Conservation (phyloP, 2,113 vertebrate genomes). For the Anthoscopus minutus region DNA sequence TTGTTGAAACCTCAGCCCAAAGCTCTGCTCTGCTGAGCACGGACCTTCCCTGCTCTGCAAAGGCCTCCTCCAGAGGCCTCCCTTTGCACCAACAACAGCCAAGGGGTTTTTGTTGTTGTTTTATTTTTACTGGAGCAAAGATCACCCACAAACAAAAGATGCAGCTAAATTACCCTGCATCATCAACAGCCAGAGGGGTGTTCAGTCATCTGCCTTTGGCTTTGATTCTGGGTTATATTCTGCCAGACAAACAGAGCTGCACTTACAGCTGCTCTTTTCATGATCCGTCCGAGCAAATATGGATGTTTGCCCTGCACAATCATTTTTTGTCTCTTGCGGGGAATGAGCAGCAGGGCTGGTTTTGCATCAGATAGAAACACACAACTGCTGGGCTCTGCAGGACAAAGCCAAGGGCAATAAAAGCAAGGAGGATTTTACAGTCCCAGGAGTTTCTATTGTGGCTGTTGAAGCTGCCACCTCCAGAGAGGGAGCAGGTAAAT, state of each 20-base stretch:
- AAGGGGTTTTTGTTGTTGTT: not conserved
- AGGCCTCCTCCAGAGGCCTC: not conserved
- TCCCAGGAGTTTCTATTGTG: not conserved
- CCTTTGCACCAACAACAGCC: not conserved
- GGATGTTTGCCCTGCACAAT: conserved; percentile 23
- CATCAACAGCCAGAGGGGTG: not conserved
- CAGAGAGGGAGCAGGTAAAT: not conserved
- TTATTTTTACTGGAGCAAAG: not conserved
- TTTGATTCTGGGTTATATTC: not conserved
- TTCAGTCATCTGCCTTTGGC: not conserved
- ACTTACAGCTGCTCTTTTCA: not conserved
- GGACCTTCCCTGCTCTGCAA: not conserved
- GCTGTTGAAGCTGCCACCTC: not conserved
- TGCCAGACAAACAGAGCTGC: not conserved
- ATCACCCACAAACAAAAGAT: not conserved
- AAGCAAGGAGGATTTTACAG: not conserved
- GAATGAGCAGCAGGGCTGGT: not conserved
- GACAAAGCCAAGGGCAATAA: not conserved
- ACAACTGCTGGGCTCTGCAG: not conserved
- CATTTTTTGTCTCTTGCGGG: not conserved
- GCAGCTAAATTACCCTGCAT: not conserved
- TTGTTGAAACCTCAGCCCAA: not conserved
- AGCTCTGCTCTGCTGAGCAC: not conserved
- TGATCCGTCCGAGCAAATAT: not conserved
- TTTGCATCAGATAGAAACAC: not conserved